A percentile compares a stretch with the other conserved stretches of the same genome.
Evolutionary conservation across 2,113 vertebrate genomes (phyloP).

Genomic region (Hemiprocne comata): DNA sequence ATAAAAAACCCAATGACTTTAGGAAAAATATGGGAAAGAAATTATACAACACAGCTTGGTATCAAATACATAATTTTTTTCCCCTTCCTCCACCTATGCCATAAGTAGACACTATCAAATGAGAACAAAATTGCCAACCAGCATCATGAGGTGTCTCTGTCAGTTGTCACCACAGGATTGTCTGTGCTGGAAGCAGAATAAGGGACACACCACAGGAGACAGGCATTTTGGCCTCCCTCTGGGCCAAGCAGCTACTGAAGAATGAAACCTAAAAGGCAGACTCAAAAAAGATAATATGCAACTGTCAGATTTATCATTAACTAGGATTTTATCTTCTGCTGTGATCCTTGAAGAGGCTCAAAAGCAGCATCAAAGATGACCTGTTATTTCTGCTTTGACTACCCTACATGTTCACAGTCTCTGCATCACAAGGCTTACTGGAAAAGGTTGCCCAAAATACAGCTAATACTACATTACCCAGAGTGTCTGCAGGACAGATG

Average conservation of each 20-base stretch:
- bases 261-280: background rate
- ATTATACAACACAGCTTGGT: accelerated
- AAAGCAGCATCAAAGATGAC: background rate
- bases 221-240: background rate
- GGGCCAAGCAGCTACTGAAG: background rate
- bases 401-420: background rate
- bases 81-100: background rate
- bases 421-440: too few species aligned
- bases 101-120: background rate
- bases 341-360: background rate
- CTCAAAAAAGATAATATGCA: background rate
- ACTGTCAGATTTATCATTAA: slow-evolving; percentile 11
- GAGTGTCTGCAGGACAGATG: background rate
- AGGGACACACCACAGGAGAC: background rate
- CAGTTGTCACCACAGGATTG: background rate
- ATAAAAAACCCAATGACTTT: background rate
- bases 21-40: background rate
- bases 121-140: background rate
- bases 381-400: background rate
- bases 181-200: background rate
- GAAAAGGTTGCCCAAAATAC: background rate
- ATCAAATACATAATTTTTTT: background rate
- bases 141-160: background rate
- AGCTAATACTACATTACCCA: background rate
- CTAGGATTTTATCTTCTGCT: background rate